phyloP scores from a whole-genome alignment of 2,797 vertebrate species.

The Acipenser transmontanus region DNA sequence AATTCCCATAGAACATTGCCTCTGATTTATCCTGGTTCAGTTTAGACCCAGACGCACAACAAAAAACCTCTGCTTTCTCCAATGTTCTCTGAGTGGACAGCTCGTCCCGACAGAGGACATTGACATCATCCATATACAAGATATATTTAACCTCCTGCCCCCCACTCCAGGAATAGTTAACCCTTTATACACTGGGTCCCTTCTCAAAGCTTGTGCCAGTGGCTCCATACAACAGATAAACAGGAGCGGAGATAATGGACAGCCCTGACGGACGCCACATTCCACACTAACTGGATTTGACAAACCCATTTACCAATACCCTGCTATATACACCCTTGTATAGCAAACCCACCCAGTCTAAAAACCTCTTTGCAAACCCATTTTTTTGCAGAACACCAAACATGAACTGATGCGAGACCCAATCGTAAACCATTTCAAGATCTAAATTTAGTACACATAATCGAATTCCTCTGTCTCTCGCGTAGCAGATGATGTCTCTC shows the following conservation, averaged over 20 bases:
- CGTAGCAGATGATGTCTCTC: not conserved
- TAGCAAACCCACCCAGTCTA: not conserved
- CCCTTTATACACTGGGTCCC: no score
- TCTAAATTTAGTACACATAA: not conserved
- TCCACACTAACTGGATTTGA: not conserved
- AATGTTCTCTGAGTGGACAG: no score
- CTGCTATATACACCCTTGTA: not conserved
- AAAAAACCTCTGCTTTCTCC: no score
- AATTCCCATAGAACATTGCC: no score
- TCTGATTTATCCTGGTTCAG: no score
- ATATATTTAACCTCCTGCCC: no score
- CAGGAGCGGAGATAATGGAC: not conserved
- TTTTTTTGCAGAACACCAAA: not conserved
- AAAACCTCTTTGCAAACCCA: not conserved
- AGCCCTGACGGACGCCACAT: not conserved
- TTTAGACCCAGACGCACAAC: no score
- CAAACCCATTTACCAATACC: not conserved
- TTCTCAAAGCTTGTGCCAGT: not conserved
- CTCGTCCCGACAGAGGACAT: no score
- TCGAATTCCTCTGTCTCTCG: not conserved
- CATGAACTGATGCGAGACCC: not conserved
- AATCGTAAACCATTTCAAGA: no score
- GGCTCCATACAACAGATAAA: not conserved
- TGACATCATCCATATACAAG: no score
- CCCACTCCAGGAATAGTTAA: no score